Evolutionary conservation across 1,140 invertebrate genomes (phyloP).

Genomic region (Stenopsyche tienmushanensis): DNA sequence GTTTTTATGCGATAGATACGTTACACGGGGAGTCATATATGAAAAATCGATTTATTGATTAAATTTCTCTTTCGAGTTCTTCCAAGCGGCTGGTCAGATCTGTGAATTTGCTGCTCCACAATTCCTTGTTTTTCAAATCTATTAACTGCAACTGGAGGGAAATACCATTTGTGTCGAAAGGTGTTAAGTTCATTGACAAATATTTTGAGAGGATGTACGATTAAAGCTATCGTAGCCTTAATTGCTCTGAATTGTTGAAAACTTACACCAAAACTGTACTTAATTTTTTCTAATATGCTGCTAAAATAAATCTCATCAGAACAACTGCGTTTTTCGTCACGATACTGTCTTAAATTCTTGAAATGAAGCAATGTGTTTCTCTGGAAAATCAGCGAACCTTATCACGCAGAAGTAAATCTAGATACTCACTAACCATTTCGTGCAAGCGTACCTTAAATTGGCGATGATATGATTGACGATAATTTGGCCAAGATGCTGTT

Average conservation of each 20-base stretch:
- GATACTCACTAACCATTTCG: slow-evolving; percentile 41
- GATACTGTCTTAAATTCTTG: slow-evolving; percentile 14
- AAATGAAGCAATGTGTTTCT: slow-evolving; percentile 4
- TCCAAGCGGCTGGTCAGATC: slow-evolving; percentile 33
- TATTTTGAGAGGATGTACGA: slow-evolving; percentile 44
- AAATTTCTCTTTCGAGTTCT: slow-evolving; percentile 5
- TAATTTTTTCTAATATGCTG: background rate
- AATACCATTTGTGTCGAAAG: slow-evolving; percentile 43
- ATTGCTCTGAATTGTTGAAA: slow-evolving; percentile 43
- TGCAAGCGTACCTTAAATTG: slow-evolving; percentile 44
- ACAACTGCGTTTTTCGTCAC: slow-evolving; percentile 12
- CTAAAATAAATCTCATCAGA: slow-evolving; percentile 3
- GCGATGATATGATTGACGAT: slow-evolving; percentile 44
- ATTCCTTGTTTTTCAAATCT: slow-evolving; percentile 43
- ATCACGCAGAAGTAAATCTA: slow-evolving; percentile 10
- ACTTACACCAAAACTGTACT: slow-evolving; percentile 10
- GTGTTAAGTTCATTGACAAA: slow-evolving; percentile 40
- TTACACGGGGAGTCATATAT: too few relatives aligned
- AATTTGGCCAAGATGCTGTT: slow-evolving; percentile 42
- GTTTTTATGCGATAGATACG: too few relatives aligned
- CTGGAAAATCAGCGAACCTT: slow-evolving; percentile 4
- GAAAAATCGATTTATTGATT: too few relatives aligned
- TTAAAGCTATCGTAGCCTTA: slow-evolving; percentile 42
- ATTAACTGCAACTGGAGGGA: slow-evolving; percentile 43
- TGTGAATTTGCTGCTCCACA: slow-evolving; percentile 41